These are phyloP conservation scores for Cynocephalus volans DNA, from an alignment of 2,113 vertebrate genomes.

Conservation along the genomic window DNA sequence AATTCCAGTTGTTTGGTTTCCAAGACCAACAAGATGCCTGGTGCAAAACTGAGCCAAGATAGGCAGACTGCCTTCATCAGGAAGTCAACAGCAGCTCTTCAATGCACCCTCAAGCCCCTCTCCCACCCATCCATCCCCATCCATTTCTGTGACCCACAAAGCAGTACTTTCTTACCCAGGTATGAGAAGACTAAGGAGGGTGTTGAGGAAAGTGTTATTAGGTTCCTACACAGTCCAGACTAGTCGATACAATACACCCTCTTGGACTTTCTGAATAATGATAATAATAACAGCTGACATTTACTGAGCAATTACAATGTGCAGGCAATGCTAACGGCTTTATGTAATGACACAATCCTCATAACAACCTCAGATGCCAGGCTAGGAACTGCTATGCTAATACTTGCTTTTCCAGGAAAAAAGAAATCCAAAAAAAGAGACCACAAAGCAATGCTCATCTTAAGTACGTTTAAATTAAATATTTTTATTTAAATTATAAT, in stretches of 20 bases:
- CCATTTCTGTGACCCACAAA: neutral
- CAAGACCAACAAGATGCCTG: neutral
- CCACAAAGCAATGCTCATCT: neutral
- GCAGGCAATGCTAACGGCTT: neutral
- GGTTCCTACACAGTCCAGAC: neutral
- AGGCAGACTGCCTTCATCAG: neutral
- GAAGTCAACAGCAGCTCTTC: neutral
- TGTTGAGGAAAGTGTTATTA: neutral
- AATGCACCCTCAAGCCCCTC: neutral
- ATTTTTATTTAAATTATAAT: constrained; percentile 15
- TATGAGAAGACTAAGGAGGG: neutral
- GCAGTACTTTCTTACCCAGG: neutral
- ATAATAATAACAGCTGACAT: neutral
- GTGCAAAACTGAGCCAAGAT: neutral
- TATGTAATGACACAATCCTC: neutral
- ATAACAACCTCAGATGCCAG: neutral
- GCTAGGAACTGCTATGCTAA: neutral
- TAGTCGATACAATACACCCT: neutral
- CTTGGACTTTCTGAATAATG: neutral
- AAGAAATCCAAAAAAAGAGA: neutral
- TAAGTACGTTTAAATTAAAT: neutral
- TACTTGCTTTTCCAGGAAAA: neutral
- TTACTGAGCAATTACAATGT: constrained; percentile 9
- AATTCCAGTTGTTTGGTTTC: neutral
- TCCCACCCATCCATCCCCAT: no score